Evolutionary conservation across 2,113 vertebrate genomes (phyloP), one percentile per base, ranked within the genome.

Genomic region (Xyliphius kryptos): DNA sequence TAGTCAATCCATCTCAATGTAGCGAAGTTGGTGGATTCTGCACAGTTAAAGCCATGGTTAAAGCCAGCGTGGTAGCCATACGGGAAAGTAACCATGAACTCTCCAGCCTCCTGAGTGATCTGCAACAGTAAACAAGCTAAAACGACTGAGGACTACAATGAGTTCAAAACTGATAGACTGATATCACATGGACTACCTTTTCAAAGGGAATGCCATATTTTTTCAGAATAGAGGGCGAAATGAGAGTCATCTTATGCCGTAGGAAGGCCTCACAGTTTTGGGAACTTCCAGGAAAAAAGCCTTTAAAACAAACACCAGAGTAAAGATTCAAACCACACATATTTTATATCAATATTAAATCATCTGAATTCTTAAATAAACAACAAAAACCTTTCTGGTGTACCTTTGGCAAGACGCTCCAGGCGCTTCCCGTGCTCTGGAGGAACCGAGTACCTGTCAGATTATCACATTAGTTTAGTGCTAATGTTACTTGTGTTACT

Each of bases 21-120:
- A 47, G 96, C 96, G 72, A 99, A 99, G 79, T 97, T 99, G 55
- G 94, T 97, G 1, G 96, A 96, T 77, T 99, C 96, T 0, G 94
- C 94, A 74, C 95, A 98, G 81, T 99, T 99, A 82, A 97, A 99
- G 14, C 96, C 96, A 1, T 99, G 96, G 79, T 99, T 99, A 73
- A 99, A 99, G 16, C 95, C 96, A 14, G 96, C 92, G 1, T 98
- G 96, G 73, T 99, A 99, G 40, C 88, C 89, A 6, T 93, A 99
- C 1, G 96, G 96, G 63, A 99, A 99, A 0, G 95, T 97, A 76
- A 99, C 88, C 80, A 99, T 91, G 70, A 99, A 99, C 78, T 99
- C 90, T 11, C 94, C 94, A 0, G 92, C 93, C 65, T 98, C 94
- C 74, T 99, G 96, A 11, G 90, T 97, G 56, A 98, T 88, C 96